Base-by-base conservation (phyloP, 2,797 vertebrate genomes). In the Peromyscus aztecus region DNA sequence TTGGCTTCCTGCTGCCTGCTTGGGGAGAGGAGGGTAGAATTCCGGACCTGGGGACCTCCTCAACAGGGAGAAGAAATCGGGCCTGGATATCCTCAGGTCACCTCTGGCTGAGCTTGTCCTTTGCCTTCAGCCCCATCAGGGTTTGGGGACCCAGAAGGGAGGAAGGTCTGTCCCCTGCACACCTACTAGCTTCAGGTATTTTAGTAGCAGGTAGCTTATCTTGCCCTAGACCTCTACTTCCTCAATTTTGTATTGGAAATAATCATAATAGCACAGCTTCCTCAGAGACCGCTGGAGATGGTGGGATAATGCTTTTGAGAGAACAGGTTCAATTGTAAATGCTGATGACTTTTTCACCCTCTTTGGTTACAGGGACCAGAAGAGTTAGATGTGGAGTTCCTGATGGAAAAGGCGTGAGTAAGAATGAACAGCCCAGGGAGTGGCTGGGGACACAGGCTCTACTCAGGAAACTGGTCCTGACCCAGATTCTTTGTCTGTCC, bases 341-440 rank as follows among this genome's bases (percentile, higher is more conserved):
- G 43, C 46, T 24, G 37, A 59, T 9, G 46, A 83, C 27, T 89
- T 92, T 73, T 37, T 78, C 37, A 4, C 86, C 4, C 80, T 89
- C 63, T 89, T 69, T 73, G 17, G 87, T 95, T 98, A 83, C 95
- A 99, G 99, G 98, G 92, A 6, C 96, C 90, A 0, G 98, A 98
- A 91, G 97, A 98, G 94, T 97, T 99, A 81, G 98, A 99, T 40
- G 97, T 99, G 90, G 99, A 99, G 31, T 99, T 99, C 97, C 97
- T 98, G 37, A 84, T 99, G 0, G 98, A 98, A 69, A 92, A 97
- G 87, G 98, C 98, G 99, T 99, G 94, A 99, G 98, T 98, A 96
- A 71, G 17, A 0, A 19, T 84, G 40, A 96, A 65, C 4, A 94
- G 92, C 24, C 65, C 55, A 89, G 94, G 85, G 12, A 23, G 2